Evolutionary conservation across 2,888 invertebrate genomes (phyloP), one percentile per base, ranked within the genome.

Genomic region (Pristionchus maxplancki): DNA sequence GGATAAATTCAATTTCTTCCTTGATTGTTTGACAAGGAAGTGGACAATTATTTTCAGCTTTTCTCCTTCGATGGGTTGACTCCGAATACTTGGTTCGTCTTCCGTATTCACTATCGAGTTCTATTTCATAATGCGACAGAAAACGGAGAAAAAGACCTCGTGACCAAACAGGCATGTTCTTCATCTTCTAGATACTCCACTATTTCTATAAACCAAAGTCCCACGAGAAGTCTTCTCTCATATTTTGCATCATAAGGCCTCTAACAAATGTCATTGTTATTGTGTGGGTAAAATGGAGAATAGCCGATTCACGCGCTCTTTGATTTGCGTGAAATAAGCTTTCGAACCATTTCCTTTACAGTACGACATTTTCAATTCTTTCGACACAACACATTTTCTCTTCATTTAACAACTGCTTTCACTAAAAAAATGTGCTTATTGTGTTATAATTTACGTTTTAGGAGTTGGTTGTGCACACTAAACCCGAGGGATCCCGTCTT

Each of bases 11-110:
- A 50, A 28, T 67, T 24, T 67, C n/a, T 34, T 37, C 8, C 20
- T 28, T 37, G 1, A 20, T 15, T 31, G 9, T 20, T 74, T 34
- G 31, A 74, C 24, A 74, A 74, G 50, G 28, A 82, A 50, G 28
- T 31, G 24, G n/a, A n/a, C n/a, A n/a, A n/a, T n/a, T n/a, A n/a
- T n/a, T 50, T 94, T 62, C 91, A 94, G 94, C 89, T 94, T 24
- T 93, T 94, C 87, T 92, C 93, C 20, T 94, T 94, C 88, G 94
- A 94, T 82, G 93, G 94, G 28, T 89, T 94, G n/a, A 90, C 91
- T 15, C 90, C 93, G 11, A 89, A 89, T 24, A 94, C 93, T 15
- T 94, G 94, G 94, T 94, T 93, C 88, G 94, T 93, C 13, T 92
- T 94, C 82, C 90, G 94, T 15, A 93, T 94, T 31, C 92, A 94